Percentiles rank a stretch among this genome's conserved stretches.
phyloP scores from a whole-genome alignment of 2,797 vertebrate species.

The Gadopsis bispinosus region DNA sequence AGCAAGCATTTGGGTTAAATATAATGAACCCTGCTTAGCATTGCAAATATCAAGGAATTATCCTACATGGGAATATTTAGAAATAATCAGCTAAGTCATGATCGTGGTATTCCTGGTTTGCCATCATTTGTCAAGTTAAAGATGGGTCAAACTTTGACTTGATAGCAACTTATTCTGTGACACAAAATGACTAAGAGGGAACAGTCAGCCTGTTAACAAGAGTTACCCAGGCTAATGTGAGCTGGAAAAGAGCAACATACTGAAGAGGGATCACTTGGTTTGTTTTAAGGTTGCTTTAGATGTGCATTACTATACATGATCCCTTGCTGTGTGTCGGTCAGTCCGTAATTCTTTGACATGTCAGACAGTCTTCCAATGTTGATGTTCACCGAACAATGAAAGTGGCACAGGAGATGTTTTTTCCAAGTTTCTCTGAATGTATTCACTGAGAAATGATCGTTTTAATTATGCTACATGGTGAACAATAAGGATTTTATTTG shows the following conservation, averaged over 20 bases:
- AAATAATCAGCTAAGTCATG: conserved; percentile 18
- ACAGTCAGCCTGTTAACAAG: not conserved
- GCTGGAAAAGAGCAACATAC: not conserved
- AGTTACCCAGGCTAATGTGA: not conserved
- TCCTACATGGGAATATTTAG: conserved; percentile 4
- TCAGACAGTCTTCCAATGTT: conserved; percentile 69
- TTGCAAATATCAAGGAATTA: conserved; percentile 37
- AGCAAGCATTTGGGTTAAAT: conserved; percentile 29
- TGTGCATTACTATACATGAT: conserved; percentile 8
- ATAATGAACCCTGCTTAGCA: conserved; percentile 14
- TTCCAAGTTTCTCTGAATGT: conserved; percentile 62
- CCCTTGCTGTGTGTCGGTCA: conserved; percentile 15
- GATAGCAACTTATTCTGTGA: conserved; percentile 9
- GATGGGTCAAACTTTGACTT: conserved; percentile 19
- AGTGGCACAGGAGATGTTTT: conserved; percentile 34
- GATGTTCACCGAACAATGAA: conserved; percentile 51
- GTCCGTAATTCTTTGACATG: conserved; percentile 22
- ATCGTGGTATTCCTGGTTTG: conserved; percentile 1
- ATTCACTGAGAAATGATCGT: conserved; percentile 37
- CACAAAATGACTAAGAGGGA: not conserved
- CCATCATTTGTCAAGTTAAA: conserved; percentile 2
- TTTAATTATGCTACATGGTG: conserved; percentile 28
- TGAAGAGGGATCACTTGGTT: not conserved
- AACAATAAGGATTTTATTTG: conserved; percentile 31
- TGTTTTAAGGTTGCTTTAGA: conserved; percentile 21